phyloP scores from a whole-genome alignment of 2,888 invertebrate species.

The Catotricha subobsoleta region DNA sequence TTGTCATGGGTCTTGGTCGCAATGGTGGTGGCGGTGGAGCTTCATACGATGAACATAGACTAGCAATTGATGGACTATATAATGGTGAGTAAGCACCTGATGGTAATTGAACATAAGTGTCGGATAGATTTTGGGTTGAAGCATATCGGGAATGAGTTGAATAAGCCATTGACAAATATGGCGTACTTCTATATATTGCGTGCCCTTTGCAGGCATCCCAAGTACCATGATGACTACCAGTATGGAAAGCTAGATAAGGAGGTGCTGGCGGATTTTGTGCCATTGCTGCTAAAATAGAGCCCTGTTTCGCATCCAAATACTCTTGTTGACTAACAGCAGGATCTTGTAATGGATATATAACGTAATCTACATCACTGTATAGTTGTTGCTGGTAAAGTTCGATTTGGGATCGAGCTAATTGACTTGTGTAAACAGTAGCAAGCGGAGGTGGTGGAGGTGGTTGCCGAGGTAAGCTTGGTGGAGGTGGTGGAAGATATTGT shows the following conservation, averaged over 20 bases:
- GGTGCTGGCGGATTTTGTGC: slow-evolving; percentile 40
- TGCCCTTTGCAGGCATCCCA: slow-evolving; percentile 41
- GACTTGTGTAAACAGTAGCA: slow-evolving; percentile 52
- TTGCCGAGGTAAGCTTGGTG: slow-evolving; percentile 41
- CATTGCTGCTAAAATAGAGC: slow-evolving; percentile 42
- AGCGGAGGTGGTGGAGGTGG: slow-evolving; percentile 48
- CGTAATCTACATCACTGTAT: slow-evolving; percentile 81
- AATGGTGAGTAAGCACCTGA: slow-evolving; percentile 36
- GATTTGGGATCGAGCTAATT: slow-evolving; percentile 55
- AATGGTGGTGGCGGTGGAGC: slow-evolving; percentile 47
- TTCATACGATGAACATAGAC: slow-evolving; percentile 43
- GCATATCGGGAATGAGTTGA: slow-evolving; percentile 53
- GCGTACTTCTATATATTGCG: slow-evolving; percentile 65
- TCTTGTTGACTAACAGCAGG: slow-evolving; percentile 80
- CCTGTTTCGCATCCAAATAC: slow-evolving; percentile 71
- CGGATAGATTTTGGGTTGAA: slow-evolving; percentile 62
- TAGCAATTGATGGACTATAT: slow-evolving; percentile 46
- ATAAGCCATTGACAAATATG: slow-evolving; percentile 51
- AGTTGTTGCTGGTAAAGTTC: slow-evolving; percentile 78
- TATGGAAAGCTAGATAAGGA: slow-evolving; percentile 35
- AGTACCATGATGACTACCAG: slow-evolving; percentile 20
- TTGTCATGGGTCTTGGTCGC: slow-evolving; percentile 31
- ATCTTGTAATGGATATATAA: slow-evolving; percentile 78
- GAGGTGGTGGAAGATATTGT: slow-evolving; percentile 44
- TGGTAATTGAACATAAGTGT: slow-evolving; percentile 53